Evolutionary conservation across 2,113 vertebrate genomes (phyloP).

Genomic region (Sardina pilchardus): DNA sequence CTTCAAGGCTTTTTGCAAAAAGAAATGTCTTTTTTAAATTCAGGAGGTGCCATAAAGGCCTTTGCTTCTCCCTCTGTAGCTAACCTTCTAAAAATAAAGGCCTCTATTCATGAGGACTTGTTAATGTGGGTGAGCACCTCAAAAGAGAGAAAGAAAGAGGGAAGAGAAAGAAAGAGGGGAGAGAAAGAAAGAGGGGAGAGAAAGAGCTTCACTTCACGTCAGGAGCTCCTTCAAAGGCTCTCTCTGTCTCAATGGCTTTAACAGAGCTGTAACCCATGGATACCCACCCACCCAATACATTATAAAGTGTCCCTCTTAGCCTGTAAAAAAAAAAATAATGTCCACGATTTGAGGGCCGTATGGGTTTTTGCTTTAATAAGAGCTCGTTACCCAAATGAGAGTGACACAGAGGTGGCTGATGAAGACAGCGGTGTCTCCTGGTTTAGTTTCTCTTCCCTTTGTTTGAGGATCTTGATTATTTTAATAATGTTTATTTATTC

Average conservation of each 20-base stretch:
- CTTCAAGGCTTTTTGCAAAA: neutral
- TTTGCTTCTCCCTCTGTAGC: slow-evolving; percentile 47
- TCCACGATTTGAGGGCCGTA: neutral
- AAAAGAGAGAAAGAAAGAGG: neutral
- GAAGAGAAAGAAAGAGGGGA: neutral
- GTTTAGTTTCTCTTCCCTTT: neutral
- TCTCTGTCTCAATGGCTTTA: neutral
- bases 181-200: neutral
- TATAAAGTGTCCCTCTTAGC: neutral
- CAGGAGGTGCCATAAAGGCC: neutral
- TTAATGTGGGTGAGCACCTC: slow-evolving; percentile 49
- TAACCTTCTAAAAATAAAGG: slow-evolving; percentile 62
- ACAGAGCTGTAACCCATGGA: neutral
- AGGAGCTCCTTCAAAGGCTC: neutral
- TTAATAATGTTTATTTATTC: neutral
- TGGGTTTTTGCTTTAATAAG: neutral
- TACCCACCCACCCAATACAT: neutral
- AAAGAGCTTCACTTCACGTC: neutral
- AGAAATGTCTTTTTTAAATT: slow-evolving; percentile 48
- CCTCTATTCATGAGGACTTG: slow-evolving; percentile 47
- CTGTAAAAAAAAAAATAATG: neutral
- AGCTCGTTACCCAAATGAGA: neutral
- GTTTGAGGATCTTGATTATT: neutral
- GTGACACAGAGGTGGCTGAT: neutral
- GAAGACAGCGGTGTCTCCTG: neutral